Evolutionary conservation across 2,888 invertebrate genomes (phyloP).

Genomic region (Andrena bucephala): DNA sequence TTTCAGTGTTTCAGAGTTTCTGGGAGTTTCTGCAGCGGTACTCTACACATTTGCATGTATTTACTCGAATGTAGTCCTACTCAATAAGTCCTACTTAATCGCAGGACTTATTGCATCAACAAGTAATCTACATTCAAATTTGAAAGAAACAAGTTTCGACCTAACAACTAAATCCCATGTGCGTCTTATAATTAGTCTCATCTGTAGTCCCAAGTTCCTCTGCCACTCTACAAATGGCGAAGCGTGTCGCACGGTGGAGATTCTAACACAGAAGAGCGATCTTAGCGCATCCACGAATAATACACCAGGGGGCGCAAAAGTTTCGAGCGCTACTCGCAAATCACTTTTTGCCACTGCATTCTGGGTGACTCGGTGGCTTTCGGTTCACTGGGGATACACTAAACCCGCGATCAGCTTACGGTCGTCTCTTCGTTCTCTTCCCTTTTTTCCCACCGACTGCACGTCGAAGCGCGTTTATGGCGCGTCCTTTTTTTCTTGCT

Average conservation of each 20-base stretch:
- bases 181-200: background rate
- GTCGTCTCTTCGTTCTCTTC: background rate
- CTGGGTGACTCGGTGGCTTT: conserved; percentile 27
- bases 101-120: too few species aligned
- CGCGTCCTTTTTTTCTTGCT: conserved; percentile 49
- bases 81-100: too few species aligned
- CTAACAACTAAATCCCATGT: background rate
- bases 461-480: conserved; percentile 66
- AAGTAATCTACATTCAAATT: background rate
- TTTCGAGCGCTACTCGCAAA: conserved; percentile 27
- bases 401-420: conserved; percentile 43
- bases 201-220: too few species aligned
- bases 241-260: too few species aligned
- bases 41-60: too few species aligned
- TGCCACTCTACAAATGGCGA: too few species aligned
- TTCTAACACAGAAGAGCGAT: background rate
- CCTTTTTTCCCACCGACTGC: conserved; percentile 35
- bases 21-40: too few species aligned
- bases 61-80: too few species aligned
- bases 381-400: conserved; percentile 54
- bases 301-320: background rate
- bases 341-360: conserved; percentile 44
- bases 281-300: background rate
- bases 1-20: too few species aligned
- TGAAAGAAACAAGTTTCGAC: background rate